Evolutionary conservation across 2,888 invertebrate species (phyloP).

Genomic region (Aphodius sticticus): DNA sequence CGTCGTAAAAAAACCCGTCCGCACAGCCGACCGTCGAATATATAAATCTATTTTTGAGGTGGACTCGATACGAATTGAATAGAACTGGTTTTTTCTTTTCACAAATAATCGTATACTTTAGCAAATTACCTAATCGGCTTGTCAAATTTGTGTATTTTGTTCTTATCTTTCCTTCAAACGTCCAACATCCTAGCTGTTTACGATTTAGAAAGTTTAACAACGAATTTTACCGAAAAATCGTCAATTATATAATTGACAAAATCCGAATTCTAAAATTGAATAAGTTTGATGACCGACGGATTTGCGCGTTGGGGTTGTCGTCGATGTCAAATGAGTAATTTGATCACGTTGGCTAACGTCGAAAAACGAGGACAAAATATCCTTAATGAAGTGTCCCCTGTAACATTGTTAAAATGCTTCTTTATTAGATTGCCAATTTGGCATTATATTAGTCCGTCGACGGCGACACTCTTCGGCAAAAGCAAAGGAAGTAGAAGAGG

Average conservation of each 20-base stretch:
- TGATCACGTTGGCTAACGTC: constrained; percentile 9
- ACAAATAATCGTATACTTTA: too few species aligned
- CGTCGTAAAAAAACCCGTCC: too few species aligned
- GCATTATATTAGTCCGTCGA: constrained; percentile 47
- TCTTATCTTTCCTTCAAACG: too few species aligned
- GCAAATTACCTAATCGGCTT: too few species aligned
- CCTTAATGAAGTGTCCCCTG: constrained; percentile 54
- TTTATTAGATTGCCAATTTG: constrained; percentile 57
- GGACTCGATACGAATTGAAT: too few species aligned
- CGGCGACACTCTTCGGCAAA: background rate
- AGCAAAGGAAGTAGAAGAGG: constrained; percentile 10
- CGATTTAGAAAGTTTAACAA: background rate
- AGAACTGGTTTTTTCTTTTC: too few species aligned
- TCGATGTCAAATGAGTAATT: background rate
- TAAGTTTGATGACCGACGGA: background rate
- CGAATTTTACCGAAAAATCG: background rate
- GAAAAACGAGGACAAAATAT: constrained; percentile 39
- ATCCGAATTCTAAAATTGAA: background rate
- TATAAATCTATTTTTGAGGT: too few species aligned
- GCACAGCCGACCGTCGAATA: too few species aligned
- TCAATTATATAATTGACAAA: too few species aligned
- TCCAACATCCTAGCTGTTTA: too few species aligned
- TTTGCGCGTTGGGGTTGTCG: too few species aligned
- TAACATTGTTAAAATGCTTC: constrained; percentile 53
- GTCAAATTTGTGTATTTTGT: too few species aligned